phyloP scores from a whole-genome alignment of 2,888 invertebrate genomes.

The Napeogenes inachia region DNA sequence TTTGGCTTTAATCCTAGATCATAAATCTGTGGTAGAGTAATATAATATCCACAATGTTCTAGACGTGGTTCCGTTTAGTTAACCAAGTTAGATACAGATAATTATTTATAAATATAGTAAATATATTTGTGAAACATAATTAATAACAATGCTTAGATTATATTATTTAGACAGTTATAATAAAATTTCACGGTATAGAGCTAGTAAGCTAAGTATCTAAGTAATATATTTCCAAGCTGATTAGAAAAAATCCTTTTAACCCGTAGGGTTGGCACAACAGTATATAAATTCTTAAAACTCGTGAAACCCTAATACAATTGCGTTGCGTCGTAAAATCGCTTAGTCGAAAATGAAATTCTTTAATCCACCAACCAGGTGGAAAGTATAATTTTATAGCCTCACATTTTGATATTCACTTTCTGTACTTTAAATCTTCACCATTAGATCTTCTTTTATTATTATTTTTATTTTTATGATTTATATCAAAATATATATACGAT shows the following conservation, averaged over 20 bases:
- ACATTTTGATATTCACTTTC: too few relatives aligned
- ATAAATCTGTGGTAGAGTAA: not conserved
- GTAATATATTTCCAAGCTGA: constrained; percentile 1
- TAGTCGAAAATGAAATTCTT: not conserved
- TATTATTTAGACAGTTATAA: too few relatives aligned
- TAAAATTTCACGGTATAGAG: too few relatives aligned
- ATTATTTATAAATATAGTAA: too few relatives aligned
- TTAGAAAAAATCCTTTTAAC: not conserved
- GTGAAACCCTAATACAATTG: not conserved
- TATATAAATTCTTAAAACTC: not conserved
- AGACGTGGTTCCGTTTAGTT: not conserved
- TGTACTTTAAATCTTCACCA: too few relatives aligned
- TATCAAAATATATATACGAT: too few relatives aligned
- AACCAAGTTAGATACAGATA: not conserved
- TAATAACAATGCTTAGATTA: too few relatives aligned
- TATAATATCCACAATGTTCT: not conserved
- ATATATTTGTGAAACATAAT: too few relatives aligned
- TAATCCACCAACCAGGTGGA: not conserved
- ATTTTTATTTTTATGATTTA: too few relatives aligned
- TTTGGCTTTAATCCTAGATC: not conserved
- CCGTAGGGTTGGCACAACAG: not conserved
- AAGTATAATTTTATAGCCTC: too few relatives aligned
- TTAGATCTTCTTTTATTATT: too few relatives aligned
- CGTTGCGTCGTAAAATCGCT: not conserved
- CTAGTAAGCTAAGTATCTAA: not conserved